Evolutionary conservation across 2,113 vertebrate species (phyloP).

Genomic region (Silurus meridionalis): DNA sequence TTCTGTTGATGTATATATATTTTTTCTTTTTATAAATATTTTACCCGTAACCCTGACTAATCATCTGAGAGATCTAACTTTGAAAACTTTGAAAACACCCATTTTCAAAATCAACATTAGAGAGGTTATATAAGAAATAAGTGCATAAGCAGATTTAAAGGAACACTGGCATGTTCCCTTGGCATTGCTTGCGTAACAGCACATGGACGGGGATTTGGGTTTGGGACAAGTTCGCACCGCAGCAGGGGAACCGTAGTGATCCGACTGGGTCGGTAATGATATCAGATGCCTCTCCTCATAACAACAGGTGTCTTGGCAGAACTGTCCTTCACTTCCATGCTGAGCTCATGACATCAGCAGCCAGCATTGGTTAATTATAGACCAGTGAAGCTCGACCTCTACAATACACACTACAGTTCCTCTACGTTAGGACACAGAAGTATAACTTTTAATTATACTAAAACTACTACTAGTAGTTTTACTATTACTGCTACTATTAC

Average conservation of each 20-base stretch:
- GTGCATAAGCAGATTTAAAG: slow-evolving; percentile 34
- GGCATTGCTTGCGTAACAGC: slow-evolving; percentile 42
- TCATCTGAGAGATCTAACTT: not conserved
- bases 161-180: slow-evolving; percentile 44
- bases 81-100: not conserved
- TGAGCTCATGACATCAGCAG: slow-evolving; percentile 99
- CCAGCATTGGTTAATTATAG: slow-evolving; percentile 98
- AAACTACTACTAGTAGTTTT: not conserved
- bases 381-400: slow-evolving; percentile 85
- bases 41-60: not conserved
- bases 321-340: slow-evolving; percentile 92
- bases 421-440: slow-evolving; percentile 7
- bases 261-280: slow-evolving; percentile 99
- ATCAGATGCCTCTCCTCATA: slow-evolving; percentile 98
- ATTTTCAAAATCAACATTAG: not conserved
- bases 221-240: slow-evolving; percentile 95
- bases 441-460: not conserved
- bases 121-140: slow-evolving; percentile 33
- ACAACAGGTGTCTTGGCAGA: slow-evolving; percentile 99
- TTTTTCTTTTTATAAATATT: not conserved
- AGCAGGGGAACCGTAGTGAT: slow-evolving; percentile 88
- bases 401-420: slow-evolving; percentile 50
- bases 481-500: too few relatives aligned
- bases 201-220: slow-evolving; percentile 74
- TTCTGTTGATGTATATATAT: too few relatives aligned